Conservation (phyloP, 2,888 invertebrate genomes). For the Meliscaeva auricollis region DNA sequence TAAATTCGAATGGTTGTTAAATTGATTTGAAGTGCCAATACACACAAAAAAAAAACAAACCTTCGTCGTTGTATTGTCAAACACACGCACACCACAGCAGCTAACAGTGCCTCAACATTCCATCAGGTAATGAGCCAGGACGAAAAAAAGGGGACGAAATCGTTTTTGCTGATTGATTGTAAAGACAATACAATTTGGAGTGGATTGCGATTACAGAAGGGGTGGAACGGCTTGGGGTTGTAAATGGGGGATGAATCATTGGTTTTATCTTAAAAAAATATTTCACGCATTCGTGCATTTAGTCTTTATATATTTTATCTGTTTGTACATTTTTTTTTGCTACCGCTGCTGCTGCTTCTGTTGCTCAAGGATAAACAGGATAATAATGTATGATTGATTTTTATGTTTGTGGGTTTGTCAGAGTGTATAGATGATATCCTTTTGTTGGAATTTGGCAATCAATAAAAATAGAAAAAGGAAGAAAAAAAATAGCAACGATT, state of each 20-base stretch:
- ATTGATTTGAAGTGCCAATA: constrained; percentile 57
- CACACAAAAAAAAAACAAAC: constrained; percentile 11
- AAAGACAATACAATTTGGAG: constrained; percentile 53
- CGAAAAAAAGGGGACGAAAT: constrained; percentile 26
- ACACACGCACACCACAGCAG: constrained; percentile 2
- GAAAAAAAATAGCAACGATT: constrained; percentile 29
- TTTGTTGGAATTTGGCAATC: constrained; percentile 54
- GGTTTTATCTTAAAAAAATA: constrained; percentile 51
- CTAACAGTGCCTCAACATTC: not conserved
- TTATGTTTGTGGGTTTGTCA: constrained; percentile 34
- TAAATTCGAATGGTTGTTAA: constrained; percentile 64
- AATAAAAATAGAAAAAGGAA: constrained; percentile 55
- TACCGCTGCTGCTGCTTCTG: not conserved
- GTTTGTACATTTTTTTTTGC: constrained; percentile 8
- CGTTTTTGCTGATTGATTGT: constrained; percentile 69
- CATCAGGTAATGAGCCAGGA: constrained; percentile 53
- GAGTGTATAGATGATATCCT: not conserved
- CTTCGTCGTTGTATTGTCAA: not conserved
- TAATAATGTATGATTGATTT: constrained; percentile 38
- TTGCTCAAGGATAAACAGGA: constrained; percentile 24
- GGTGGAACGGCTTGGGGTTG: not conserved
- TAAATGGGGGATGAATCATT: constrained; percentile 26
- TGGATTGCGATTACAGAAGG: not conserved
- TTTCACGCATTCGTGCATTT: constrained; percentile 60
- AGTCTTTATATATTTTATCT: constrained; percentile 14